Conservation (phyloP, 2,888 invertebrate species). For the Carcina quercana region DNA sequence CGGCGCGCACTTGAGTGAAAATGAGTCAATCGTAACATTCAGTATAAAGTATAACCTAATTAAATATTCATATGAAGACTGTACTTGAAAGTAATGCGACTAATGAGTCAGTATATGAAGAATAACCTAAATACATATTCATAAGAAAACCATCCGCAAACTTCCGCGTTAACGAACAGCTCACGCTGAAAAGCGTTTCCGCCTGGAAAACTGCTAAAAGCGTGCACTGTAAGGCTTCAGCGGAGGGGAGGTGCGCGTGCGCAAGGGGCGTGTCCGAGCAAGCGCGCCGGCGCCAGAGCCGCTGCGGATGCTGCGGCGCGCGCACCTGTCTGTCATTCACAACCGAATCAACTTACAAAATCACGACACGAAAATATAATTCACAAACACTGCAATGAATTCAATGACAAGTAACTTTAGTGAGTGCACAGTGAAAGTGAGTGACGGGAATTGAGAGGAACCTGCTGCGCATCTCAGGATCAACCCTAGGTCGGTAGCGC, state of each 20-base stretch:
- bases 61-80: no score
- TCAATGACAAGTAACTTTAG: no score
- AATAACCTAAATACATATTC: no score
- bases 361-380: slow-evolving; percentile 5
- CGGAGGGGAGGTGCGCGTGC: slow-evolving; percentile 52
- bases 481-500: slow-evolving; percentile 58
- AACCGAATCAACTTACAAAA: slow-evolving; percentile 23
- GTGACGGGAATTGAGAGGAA: slow-evolving; percentile 25
- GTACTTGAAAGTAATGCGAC: no score
- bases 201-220: slow-evolving; percentile 35
- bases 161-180: slow-evolving; percentile 1
- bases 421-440: slow-evolving; percentile 57
- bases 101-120: no score
- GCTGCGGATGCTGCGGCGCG: slow-evolving; percentile 62
- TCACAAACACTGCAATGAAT: slow-evolving; percentile 42
- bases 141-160: no score
- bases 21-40: no score
- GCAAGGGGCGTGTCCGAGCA: slow-evolving; percentile 46
- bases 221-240: slow-evolving; percentile 40
- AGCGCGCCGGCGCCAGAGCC: slow-evolving; percentile 41
- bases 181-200: slow-evolving; percentile 5
- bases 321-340: slow-evolving; percentile 46
- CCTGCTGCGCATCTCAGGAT: slow-evolving; percentile 43
- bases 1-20: no score
- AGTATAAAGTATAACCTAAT: slow-evolving; percentile 2